Evolutionary conservation across 2,797 vertebrate genomes (phyloP).

Genomic region (Mus caroli): DNA sequence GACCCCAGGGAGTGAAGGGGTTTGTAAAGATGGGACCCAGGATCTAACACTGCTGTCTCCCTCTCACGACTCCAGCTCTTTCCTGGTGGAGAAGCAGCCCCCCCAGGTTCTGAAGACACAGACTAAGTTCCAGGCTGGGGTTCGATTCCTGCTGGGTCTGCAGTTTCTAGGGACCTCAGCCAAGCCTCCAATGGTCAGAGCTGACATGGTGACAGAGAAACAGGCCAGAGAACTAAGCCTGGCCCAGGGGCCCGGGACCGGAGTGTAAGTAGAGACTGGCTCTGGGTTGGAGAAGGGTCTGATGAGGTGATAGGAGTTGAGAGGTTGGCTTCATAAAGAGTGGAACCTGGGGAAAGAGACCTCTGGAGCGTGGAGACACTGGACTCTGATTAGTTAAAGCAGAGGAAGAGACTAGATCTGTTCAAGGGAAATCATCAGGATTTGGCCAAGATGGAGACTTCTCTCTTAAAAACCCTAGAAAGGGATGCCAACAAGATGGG

Average conservation of each 20-base stretch:
- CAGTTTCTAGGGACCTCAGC: conserved; percentile 90
- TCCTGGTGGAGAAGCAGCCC: conserved; percentile 97
- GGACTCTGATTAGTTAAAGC: neutral
- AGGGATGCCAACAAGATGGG: neutral
- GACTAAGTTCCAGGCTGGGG: conserved; percentile 96
- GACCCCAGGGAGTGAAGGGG: accelerated
- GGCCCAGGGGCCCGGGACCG: conserved; percentile 79
- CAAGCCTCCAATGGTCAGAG: conserved; percentile 93
- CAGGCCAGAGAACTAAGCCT: conserved; percentile 93
- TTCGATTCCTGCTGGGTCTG: conserved; percentile 95
- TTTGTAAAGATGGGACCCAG: neutral
- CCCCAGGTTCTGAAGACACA: conserved; percentile 99
- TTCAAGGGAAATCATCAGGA: neutral
- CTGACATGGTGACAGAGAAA: conserved; percentile 96
- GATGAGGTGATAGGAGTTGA: neutral
- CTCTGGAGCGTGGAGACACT: neutral
- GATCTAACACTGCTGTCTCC: neutral
- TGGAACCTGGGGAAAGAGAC: neutral
- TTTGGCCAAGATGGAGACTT: neutral
- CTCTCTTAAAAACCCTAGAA: neutral
- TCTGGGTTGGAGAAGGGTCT: neutral
- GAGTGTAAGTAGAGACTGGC: conserved; percentile 79
- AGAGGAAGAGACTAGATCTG: neutral
- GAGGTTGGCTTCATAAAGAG: neutral
- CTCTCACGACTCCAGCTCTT: conserved; percentile 89